Evolutionary conservation across 1,140 invertebrate species (phyloP).

Genomic region (Drosophila subobscura): DNA sequence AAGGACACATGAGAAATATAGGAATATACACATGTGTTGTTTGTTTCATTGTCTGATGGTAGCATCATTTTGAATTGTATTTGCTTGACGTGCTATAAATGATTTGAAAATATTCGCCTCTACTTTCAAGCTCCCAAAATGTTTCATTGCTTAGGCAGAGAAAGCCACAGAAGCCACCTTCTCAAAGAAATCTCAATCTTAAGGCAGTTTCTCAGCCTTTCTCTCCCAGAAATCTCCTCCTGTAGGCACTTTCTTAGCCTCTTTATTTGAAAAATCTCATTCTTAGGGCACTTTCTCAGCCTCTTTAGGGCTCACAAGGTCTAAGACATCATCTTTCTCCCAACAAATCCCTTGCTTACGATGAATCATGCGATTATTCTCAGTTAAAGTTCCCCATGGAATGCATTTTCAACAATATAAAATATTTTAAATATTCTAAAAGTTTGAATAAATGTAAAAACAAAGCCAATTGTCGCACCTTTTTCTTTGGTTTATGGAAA

Average conservation of each 20-base stretch:
- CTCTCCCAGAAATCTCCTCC: no score
- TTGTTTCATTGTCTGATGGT: constrained; percentile 33
- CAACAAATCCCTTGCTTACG: no score
- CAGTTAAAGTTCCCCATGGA: no score
- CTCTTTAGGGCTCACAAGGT: no score
- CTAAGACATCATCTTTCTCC: no score
- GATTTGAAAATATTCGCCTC: constrained; percentile 49
- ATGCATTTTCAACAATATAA: no score
- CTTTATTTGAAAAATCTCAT: no score
- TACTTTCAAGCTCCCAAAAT: constrained; percentile 17
- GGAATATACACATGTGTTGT: constrained; percentile 9
- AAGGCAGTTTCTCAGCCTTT: no score
- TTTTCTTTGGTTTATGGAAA: background rate
- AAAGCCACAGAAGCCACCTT: background rate
- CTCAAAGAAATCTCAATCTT: constrained; percentile 8
- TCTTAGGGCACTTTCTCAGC: no score
- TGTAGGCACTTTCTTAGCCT: no score
- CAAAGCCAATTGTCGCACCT: background rate
- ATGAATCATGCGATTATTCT: no score
- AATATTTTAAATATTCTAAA: no score
- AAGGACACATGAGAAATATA: constrained; percentile 17
- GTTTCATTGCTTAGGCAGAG: constrained; percentile 4
- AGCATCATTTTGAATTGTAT: constrained; percentile 75
- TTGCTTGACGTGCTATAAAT: constrained; percentile 62
- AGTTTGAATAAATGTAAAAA: background rate